phyloP scores from a whole-genome alignment of 2,113 vertebrate species.

The Gymnocephalus cernua region DNA sequence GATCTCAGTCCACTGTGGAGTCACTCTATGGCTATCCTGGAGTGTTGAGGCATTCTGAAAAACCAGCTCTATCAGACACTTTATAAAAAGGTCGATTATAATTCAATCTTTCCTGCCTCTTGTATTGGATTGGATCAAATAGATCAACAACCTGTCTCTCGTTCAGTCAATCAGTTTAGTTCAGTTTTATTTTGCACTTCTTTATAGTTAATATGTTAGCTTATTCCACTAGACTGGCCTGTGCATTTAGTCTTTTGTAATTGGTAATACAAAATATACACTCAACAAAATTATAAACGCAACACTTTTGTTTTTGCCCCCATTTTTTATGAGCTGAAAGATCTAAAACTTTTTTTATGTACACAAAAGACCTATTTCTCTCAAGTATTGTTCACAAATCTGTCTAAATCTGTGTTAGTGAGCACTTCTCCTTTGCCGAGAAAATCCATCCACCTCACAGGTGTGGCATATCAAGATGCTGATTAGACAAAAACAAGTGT shows the following conservation, averaged over 20 bases:
- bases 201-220: neutral
- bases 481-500: no score
- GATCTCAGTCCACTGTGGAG: constrained; percentile 49
- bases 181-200: neutral
- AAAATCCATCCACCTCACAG: no score
- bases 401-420: no score
- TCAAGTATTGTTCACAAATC: no score
- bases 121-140: constrained; percentile 10
- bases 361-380: no score
- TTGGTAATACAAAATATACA: neutral
- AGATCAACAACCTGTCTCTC: neutral
- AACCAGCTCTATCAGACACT: constrained; percentile 34
- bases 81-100: constrained; percentile 35
- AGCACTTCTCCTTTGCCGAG: no score
- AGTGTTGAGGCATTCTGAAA: constrained; percentile 57
- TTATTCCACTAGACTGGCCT: neutral
- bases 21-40: constrained; percentile 51
- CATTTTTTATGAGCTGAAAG: no score
- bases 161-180: neutral
- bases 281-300: no score
- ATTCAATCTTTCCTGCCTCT: constrained; percentile 35
- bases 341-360: no score
- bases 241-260: neutral
- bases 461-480: no score
- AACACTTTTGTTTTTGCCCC: no score